Evolutionary conservation across 2,113 vertebrate species (phyloP), one percentile per base, ranked within the genome.

Genomic region (Ploceus nigricollis): DNA sequence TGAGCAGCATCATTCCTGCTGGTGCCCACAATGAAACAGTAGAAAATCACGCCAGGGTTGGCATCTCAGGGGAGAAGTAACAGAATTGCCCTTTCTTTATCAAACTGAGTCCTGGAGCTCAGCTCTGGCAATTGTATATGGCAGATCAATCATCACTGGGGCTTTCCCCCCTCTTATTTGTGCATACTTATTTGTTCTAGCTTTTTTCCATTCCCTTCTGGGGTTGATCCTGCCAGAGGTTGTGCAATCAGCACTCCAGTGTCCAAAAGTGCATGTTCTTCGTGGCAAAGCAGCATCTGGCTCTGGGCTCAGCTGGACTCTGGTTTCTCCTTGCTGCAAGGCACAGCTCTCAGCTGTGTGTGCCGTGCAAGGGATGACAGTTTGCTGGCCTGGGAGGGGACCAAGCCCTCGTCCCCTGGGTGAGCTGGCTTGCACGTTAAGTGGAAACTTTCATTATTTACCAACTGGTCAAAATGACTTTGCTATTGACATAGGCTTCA

Each of bases 391-490:
- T 92, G 94, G 85, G 89, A 92, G 58, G 73, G 65, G 78, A 95
- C 82, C 94, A 95, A 80, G 54, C 17, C 1, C 51, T 75, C 0
- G 1, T 95, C 92, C 91, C 85, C 80, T 56, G 96, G 70, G 95
- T 77, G 51, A 96, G 81, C 51, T 82, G 80, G 15, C 51, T 87
- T 89, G 68, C 76, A 71, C 75, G 1, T 51, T 94, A 94, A 95
- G 70, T 88, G 95, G 92, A 97, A 96, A 97, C 61, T 97, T 96
- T 89, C 84, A 86, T 96, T 89, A 91, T 77, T 92, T 96, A 95
- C 87, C 90, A 93, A 85, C 60, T 10, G 28, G 70, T 95, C 89
- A 86, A 94, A 97, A 93, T 95, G 69, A 80, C 85, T 97, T 96
- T 94, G 92, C 81, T 98, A 96, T 94, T 97, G 95, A 97, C 82